A percentile compares a stretch with the other conserved stretches of the same genome.
Conservation (phyloP, 2,113 vertebrate genomes). For the Xiphophorus couchianus region DNA sequence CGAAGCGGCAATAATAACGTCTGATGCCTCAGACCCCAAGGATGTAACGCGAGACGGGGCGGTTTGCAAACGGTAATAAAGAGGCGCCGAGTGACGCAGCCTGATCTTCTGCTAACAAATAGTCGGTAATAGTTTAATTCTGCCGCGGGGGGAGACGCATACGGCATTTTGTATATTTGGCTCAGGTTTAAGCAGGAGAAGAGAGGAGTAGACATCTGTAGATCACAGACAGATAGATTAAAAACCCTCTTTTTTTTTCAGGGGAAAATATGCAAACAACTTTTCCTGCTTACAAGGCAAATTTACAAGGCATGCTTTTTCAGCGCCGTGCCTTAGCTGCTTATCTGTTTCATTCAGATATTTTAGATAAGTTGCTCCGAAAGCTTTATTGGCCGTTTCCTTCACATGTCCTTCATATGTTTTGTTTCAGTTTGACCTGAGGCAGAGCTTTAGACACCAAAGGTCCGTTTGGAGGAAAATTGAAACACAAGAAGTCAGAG, state of each 20-base stretch:
- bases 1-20: neutral
- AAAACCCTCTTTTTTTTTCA: neutral
- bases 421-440: neutral
- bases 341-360: neutral
- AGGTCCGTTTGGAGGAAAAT: neutral
- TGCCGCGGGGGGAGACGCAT: too few species aligned
- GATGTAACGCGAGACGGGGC: neutral
- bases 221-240: constrained; percentile 48
- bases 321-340: neutral
- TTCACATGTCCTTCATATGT: neutral
- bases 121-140: neutral
- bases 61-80: constrained; percentile 18
- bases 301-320: neutral
- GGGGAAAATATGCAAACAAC: constrained; percentile 48
- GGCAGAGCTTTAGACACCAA: neutral
- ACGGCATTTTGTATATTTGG: neutral
- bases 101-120: neutral
- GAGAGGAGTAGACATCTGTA: constrained; percentile 11
- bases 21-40: neutral
- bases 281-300: neutral
- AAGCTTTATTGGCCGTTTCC: neutral
- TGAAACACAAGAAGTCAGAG: constrained; percentile 26
- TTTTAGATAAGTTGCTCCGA: neutral
- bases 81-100: constrained; percentile 20
- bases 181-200: neutral